These are phyloP conservation scores for Pomatostomus ruficeps DNA, from an alignment of 2,113 vertebrate genomes.

Conservation along the genomic window DNA sequence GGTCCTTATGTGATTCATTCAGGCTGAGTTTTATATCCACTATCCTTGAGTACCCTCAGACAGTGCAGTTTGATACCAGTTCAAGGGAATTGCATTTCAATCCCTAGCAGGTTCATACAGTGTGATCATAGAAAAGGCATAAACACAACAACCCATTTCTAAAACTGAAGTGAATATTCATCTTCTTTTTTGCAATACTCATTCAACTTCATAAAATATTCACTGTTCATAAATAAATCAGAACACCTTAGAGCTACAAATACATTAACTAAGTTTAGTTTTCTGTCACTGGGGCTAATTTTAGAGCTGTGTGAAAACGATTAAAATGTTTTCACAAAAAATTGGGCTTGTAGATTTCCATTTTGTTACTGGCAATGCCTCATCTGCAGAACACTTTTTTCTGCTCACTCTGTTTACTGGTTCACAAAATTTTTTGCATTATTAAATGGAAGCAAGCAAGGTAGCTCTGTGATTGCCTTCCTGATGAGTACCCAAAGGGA, in stretches of 20 bases:
- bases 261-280: conserved; percentile 44
- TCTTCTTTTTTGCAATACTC: conserved; percentile 14
- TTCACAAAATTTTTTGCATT: background rate
- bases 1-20: background rate
- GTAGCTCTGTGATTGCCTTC: background rate
- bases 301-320: conserved; percentile 32
- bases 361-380: background rate
- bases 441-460: background rate
- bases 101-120: background rate
- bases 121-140: background rate
- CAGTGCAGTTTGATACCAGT: background rate
- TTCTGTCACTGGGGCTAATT: conserved; percentile 42
- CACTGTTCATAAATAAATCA: conserved; percentile 63
- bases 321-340: conserved; percentile 56
- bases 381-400: background rate
- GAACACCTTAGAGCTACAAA: conserved; percentile 33
- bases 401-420: background rate
- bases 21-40: background rate
- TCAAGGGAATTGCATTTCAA: background rate
- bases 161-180: conserved; percentile 42
- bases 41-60: background rate
- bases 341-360: conserved; percentile 15
- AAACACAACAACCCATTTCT: conserved; percentile 1
- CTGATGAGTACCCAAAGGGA: background rate
- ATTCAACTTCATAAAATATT: conserved; percentile 57